phyloP scores from a whole-genome alignment of 2,797 vertebrate genomes.

The Pantherophis alleghaniensis region DNA sequence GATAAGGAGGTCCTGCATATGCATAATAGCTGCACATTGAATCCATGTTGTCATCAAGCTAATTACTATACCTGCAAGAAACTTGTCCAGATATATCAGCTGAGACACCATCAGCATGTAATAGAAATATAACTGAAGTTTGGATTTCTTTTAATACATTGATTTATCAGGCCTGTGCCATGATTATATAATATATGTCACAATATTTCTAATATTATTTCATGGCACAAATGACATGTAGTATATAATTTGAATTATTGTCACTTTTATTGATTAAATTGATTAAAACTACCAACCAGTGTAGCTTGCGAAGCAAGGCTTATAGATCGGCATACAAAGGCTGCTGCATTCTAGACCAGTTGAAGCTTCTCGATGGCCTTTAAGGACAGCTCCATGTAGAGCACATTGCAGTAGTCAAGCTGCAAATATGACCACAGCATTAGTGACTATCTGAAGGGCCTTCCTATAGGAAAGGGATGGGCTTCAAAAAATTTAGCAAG shows the following conservation, averaged over 20 bases:
- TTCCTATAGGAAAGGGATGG: not conserved
- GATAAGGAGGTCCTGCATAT: not conserved
- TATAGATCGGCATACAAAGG: not conserved
- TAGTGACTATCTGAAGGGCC: not conserved
- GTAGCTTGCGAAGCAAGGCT: not conserved
- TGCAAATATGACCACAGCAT: not conserved
- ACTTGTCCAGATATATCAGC: not conserved
- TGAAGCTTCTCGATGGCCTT: not conserved
- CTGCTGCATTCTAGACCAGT: not conserved
- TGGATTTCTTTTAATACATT: not conserved
- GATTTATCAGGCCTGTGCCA: not conserved
- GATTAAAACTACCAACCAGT: not conserved
- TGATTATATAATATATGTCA: not conserved
- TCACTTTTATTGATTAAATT: not conserved
- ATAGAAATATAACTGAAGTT: not conserved
- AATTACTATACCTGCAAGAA: not conserved
- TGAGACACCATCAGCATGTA: not conserved
- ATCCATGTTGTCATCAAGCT: not conserved
- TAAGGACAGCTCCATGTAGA: not conserved
- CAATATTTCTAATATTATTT: not conserved
- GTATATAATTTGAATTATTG: not conserved
- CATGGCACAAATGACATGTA: not conserved
- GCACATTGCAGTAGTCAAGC: not conserved
- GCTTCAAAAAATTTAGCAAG: no score
- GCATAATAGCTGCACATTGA: not conserved